A percentile compares a stretch with the other conserved stretches of the same genome.
Conservation (phyloP, 2,797 vertebrate genomes). For the Rhabdomys pumilio region DNA sequence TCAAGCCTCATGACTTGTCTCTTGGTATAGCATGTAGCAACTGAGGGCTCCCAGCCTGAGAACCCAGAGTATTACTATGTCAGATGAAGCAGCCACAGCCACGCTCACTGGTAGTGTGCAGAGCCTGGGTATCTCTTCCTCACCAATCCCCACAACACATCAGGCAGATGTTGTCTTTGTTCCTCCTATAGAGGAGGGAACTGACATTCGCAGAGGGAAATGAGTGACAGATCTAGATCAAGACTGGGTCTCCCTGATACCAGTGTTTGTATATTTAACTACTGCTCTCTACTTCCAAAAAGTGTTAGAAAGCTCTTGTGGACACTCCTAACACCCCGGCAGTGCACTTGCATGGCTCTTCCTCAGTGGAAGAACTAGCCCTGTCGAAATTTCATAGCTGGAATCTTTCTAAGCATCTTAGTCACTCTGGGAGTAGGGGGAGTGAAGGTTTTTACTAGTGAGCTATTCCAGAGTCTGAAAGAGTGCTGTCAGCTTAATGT, state of each 20-base stretch:
- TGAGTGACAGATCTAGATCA: not conserved
- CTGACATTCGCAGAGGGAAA: not conserved
- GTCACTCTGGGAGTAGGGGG: not conserved
- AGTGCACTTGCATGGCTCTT: not conserved
- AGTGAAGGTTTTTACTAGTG: not conserved
- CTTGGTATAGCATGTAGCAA: not conserved
- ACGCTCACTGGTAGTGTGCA: not conserved
- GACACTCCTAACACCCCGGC: not conserved
- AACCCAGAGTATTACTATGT: not conserved
- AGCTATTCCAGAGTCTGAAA: not conserved
- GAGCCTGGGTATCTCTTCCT: not conserved
- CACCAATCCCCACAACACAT: not conserved
- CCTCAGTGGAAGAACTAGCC: not conserved
- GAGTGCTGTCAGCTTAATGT: not conserved
- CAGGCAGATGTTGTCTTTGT: conserved; percentile 5
- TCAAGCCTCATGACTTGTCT: not conserved
- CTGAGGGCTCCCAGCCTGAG: not conserved
- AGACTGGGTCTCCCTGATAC: not conserved
- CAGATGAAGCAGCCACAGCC: not conserved
- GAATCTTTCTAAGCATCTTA: not conserved
- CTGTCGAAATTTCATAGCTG: not conserved
- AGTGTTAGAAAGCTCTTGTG: not conserved
- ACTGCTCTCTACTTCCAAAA: not conserved
- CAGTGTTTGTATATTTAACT: not conserved
- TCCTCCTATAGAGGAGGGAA: not conserved